Percentiles rank a stretch among this genome's conserved stretches.
Evolutionary conservation across 2,888 invertebrate species (phyloP).

Genomic region (Pristionchus fissidentatus): DNA sequence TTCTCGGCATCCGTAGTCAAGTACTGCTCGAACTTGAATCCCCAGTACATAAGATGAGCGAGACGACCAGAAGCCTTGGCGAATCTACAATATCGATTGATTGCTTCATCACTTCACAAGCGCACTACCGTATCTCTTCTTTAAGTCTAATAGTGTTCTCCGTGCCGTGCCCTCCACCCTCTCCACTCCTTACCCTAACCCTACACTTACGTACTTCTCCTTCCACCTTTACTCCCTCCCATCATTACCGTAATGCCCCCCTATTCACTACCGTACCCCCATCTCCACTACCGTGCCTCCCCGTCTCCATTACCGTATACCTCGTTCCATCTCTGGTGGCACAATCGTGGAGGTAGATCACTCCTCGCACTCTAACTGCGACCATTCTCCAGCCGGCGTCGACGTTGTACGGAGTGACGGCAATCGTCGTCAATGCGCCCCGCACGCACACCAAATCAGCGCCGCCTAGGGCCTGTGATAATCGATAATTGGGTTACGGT

Average conservation of each 20-base stretch:
- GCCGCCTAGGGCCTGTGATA: slow-evolving; percentile 56
- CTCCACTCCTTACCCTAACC: neutral
- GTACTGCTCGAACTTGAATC: slow-evolving; percentile 68
- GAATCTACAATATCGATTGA: neutral
- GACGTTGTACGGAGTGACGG: slow-evolving; percentile 57
- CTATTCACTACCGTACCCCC: too few species aligned
- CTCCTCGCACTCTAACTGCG: slow-evolving; percentile 80
- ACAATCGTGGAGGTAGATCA: slow-evolving; percentile 45
- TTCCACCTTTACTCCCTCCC: too few species aligned
- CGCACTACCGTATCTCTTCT: neutral
- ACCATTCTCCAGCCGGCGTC: slow-evolving; percentile 82
- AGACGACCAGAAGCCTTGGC: slow-evolving; percentile 1
- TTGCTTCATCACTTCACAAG: neutral
- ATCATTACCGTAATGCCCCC: too few species aligned
- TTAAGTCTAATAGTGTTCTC: neutral
- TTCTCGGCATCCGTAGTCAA: slow-evolving; percentile 54
- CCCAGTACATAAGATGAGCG: slow-evolving; percentile 57
- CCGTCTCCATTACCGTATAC: too few species aligned
- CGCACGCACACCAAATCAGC: slow-evolving; percentile 69
- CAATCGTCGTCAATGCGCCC: slow-evolving; percentile 68
- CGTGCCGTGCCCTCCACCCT: neutral
- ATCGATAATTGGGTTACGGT: too few species aligned
- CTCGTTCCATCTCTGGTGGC: slow-evolving; percentile 22
- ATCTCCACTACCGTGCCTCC: too few species aligned
- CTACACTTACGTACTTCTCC: neutral